phyloP scores from a whole-genome alignment of 2,113 vertebrate genomes.

The Morphnarchus princeps region DNA sequence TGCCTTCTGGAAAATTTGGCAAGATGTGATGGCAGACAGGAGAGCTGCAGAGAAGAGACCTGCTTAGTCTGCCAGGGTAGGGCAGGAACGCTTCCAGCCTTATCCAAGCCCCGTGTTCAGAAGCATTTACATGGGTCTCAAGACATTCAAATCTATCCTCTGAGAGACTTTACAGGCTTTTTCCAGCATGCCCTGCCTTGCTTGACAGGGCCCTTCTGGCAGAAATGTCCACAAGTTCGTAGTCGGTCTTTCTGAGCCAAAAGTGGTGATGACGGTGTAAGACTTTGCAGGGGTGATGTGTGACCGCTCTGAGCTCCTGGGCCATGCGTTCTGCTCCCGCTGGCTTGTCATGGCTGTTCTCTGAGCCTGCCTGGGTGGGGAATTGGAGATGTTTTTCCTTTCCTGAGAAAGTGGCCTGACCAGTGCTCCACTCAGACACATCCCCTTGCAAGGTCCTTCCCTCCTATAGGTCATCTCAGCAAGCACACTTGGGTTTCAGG shows the following conservation, averaged over 20 bases:
- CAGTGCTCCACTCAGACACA: not conserved
- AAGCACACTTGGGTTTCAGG: not conserved
- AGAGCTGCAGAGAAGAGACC: not conserved
- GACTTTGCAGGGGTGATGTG: not conserved
- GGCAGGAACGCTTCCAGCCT: not conserved
- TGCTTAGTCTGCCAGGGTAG: not conserved
- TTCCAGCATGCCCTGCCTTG: not conserved
- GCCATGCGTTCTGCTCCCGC: not conserved
- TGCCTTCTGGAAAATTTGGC: not conserved
- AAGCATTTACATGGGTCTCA: not conserved
- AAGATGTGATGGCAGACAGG: not conserved
- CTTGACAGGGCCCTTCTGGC: not conserved
- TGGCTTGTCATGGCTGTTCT: not conserved
- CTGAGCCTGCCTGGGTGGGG: not conserved
- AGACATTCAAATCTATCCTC: not conserved
- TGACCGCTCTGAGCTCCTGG: not conserved
- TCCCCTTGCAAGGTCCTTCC: not conserved
- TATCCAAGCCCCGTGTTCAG: not conserved
- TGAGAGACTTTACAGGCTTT: not conserved
- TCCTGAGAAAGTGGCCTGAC: not conserved
- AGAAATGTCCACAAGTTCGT: not conserved
- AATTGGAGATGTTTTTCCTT: not conserved
- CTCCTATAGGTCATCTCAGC: not conserved
- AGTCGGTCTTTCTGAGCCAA: not conserved
- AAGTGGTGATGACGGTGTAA: not conserved